Base-by-base conservation (phyloP, 2,888 invertebrate genomes). In the Xestia sexstrigata region DNA sequence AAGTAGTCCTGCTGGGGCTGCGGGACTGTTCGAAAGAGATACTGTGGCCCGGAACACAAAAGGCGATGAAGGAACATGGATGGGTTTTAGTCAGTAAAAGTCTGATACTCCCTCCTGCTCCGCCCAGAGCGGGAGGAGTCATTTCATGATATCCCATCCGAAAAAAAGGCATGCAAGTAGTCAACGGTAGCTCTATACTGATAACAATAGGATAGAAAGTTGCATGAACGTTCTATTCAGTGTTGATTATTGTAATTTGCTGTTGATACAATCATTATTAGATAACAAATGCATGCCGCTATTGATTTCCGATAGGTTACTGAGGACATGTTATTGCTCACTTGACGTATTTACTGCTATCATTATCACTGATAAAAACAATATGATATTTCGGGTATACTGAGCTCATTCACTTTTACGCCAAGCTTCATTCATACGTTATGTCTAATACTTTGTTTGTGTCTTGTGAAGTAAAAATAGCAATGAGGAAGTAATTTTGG, bases 301-400 rank as follows among this genome's bases (percentile, higher is more conserved):
- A 82, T 75, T 62, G 79, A 76, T 82, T 79, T 73, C 62, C 63
- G 70, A 83, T 83, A 68, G 67, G 62, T 58, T 45, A 39, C 65
- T 47, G 55, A 47, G 42, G 62, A 58, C 39, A 75, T 39, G 55
- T 74, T 70, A 30, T 68, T 74, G 35, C 20, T 70, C 42, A 23
- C 17, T 68, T 42, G 9, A 71, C 65, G 52, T 68, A 52, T 58
- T n/a, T 58, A 20, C n/a, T 52, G 65, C 17, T 68, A 63, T 67
- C 70, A 42, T 42, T 42, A 42, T 42, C 42, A 11, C 30, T 47
- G 73, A 73, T 79, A 65, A 72, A 67, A 42, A 35, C 11, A 39
- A 49, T 47, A 72, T 26, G 17, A 62, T 47, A 49, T 68, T 79
- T 80, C 42, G 23, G 68, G 47, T 65, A 26, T 74, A 65, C 47